phyloP scores from a whole-genome alignment of 1,140 invertebrate species.

The Ylistrum balloti region DNA sequence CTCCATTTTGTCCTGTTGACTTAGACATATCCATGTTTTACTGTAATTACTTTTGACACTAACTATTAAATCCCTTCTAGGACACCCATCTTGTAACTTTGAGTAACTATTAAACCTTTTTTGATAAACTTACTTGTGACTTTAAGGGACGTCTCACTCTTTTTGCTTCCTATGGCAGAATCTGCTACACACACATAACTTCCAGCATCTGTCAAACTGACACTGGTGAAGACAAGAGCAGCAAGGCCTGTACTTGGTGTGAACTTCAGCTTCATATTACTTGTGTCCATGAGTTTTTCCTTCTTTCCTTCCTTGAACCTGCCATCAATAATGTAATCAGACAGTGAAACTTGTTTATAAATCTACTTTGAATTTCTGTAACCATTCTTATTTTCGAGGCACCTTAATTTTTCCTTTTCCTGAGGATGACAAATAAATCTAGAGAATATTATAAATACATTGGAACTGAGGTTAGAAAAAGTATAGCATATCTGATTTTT shows the following conservation, averaged over 20 bases:
- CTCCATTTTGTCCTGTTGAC: no score
- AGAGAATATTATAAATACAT: no score
- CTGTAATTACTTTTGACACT: no score
- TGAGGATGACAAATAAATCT: no score
- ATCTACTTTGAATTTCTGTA: no score
- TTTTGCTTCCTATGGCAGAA: background rate
- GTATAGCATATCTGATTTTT: no score
- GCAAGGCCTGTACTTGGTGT: background rate
- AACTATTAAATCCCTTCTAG: no score
- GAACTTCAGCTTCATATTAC: background rate
- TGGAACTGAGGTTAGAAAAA: no score
- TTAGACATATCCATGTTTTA: no score
- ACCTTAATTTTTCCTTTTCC: no score
- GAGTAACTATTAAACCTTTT: background rate
- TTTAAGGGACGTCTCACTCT: background rate
- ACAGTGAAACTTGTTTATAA: no score
- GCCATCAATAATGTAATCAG: background rate
- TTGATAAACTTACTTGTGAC: background rate
- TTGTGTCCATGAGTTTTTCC: background rate
- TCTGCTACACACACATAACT: slow-evolving; percentile 5
- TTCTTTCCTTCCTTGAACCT: slow-evolving; percentile 15
- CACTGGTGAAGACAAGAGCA: background rate
- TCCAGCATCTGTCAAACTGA: background rate
- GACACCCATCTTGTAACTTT: background rate
- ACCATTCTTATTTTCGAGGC: no score